phyloP scores from a whole-genome alignment of 2,888 invertebrate genomes.

The Dryadula phaetusa region DNA sequence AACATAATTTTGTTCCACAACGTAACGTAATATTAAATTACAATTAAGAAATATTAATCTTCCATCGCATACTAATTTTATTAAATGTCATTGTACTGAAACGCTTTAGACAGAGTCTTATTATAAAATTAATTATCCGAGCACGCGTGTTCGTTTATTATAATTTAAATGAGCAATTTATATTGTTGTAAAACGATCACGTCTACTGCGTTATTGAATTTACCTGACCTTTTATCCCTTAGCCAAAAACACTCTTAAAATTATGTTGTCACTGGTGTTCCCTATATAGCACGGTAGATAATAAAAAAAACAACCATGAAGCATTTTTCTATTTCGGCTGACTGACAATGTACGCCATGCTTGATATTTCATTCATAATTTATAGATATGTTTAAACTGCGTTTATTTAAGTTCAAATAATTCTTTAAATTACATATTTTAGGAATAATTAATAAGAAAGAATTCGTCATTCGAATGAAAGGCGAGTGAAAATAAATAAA shows the following conservation, averaged over 20 bases:
- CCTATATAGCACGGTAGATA: too few relatives aligned
- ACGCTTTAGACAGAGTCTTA: background rate
- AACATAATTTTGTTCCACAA: too few relatives aligned
- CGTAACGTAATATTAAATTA: too few relatives aligned
- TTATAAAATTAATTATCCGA: conserved; percentile 18
- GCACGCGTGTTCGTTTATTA: background rate
- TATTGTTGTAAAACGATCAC: background rate
- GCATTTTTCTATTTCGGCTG: too few relatives aligned
- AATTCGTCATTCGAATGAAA: too few relatives aligned
- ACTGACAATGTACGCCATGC: too few relatives aligned
- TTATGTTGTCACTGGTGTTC: background rate
- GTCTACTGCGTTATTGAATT: background rate
- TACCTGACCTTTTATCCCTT: background rate
- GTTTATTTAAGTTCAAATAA: too few relatives aligned
- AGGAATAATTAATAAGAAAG: too few relatives aligned
- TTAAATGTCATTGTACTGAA: conserved; percentile 14
- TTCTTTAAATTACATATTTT: too few relatives aligned
- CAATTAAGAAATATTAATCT: conserved; percentile 6
- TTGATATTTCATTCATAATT: too few relatives aligned
- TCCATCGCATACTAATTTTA: conserved; percentile 11
- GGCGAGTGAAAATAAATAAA: background rate
- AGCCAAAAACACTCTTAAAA: background rate
- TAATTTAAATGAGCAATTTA: conserved; percentile 4
- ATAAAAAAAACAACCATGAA: too few relatives aligned
- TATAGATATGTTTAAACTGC: too few relatives aligned